A percentile compares a stretch with the other conserved stretches of the same genome.
These are phyloP conservation scores for Isurus oxyrinchus DNA, from an alignment of 2,113 vertebrate genomes.

Conservation along the genomic window DNA sequence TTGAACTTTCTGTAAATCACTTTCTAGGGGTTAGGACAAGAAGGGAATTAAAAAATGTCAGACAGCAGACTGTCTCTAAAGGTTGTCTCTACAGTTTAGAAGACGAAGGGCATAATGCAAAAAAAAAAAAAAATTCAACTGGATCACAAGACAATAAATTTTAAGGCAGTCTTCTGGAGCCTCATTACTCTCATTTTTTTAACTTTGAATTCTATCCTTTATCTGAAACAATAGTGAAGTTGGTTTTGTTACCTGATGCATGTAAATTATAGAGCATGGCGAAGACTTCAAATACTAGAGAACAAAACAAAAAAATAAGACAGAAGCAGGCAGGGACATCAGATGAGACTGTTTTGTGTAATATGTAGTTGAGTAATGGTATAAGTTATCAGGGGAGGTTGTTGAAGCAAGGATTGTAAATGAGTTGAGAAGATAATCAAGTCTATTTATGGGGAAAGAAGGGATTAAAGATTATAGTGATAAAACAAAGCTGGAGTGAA, in stretches of 20 bases:
- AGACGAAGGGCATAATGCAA: neutral
- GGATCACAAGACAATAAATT: neutral
- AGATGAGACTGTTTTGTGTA: neutral
- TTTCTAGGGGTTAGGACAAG: neutral
- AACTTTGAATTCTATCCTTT: neutral
- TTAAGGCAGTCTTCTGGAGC: neutral
- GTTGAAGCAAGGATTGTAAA: neutral
- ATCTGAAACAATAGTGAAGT: neutral
- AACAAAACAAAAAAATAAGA: neutral
- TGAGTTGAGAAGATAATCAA: neutral
- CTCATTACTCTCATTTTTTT: neutral
- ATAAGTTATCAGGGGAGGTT: neutral
- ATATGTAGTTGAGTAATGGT: neutral
- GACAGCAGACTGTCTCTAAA: neutral
- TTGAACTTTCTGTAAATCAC: neutral
- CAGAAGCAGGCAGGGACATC: neutral
- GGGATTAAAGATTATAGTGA: neutral
- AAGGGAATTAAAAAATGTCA: neutral
- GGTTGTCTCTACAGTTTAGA: neutral
- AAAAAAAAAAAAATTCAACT: neutral
- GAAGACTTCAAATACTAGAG: neutral
- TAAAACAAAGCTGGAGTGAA: neutral
- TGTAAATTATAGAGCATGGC: neutral
- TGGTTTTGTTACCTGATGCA: neutral
- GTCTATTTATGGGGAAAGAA: neutral